Base-by-base conservation (phyloP, 1,140 invertebrate species). In the Zophobas morio region DNA sequence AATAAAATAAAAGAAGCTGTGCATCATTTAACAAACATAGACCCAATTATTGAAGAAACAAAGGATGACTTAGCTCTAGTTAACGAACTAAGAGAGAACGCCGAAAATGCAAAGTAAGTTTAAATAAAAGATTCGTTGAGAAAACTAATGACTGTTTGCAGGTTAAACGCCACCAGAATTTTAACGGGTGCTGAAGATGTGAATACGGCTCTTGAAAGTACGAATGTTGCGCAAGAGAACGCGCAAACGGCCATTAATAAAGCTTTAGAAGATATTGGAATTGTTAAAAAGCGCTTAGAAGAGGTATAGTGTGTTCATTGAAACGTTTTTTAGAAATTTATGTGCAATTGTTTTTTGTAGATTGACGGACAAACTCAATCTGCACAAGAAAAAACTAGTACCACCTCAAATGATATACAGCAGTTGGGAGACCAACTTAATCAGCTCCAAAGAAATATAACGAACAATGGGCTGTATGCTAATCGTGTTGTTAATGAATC, bases 31-130 rank as follows among this genome's bases (percentile, higher is more conserved):
- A 96, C 94, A 39, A 92, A 99, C 84, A 97, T 98, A 74, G 96
- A 98, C 82, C 89, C 90, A 76, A 99, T 99, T 81, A 92, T 99
- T 47, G 88, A 89, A 34, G 96, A 94, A 57, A 99, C 98, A 0
- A 90, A 91, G 66, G 90, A 91, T 39, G 95, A 97, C 86, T 87
- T 97, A 56, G 87, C 89, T 35, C 87, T 88, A 79, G 96, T 96
- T 0, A 91, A 94, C 80, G 82, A 88, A 2, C 88, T 98, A 0
- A 96, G 97, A 84, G 86, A 89, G 71, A 89, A 90, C 80, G 96
- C 96, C 0, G 94, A 95, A 79, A 83, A 85, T 34, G 92, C 95
- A 1, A 96, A 95, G 90, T 93, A 91, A 86, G 70, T 60, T 72
- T 6, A 1, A 57, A 74, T 74, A 8, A 42, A 35, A 76, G 6